These are phyloP conservation scores for Parazoanthus atlanticus DNA, from an alignment of 92 coral and sea anemone species.

Conservation along the genomic window DNA sequence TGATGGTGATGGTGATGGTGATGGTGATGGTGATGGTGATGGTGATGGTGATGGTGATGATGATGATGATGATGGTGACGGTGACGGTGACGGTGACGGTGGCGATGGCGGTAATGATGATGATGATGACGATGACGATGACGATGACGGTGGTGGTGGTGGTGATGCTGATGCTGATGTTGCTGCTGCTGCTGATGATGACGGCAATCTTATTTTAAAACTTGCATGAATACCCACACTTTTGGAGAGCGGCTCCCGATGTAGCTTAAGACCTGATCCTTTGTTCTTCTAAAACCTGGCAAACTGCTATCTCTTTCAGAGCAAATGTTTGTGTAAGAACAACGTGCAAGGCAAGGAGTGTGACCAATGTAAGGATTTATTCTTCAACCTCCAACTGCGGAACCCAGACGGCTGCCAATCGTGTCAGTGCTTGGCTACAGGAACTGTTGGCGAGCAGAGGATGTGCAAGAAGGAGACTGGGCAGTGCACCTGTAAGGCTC, in stretches of 20 bases:
- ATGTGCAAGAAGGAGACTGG: constrained; percentile 79
- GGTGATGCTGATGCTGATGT: background rate
- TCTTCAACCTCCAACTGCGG: constrained; percentile 70
- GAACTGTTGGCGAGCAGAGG: constrained; percentile 83
- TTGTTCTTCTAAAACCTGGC: background rate
- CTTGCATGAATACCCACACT: too few relatives aligned
- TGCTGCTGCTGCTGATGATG: too few relatives aligned
- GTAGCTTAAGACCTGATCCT: too few relatives aligned
- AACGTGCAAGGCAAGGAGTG: constrained; percentile 86
- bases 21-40: too few relatives aligned
- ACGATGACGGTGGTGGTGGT: background rate
- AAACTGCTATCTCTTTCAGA: constrained; percentile 44
- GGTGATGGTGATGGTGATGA: too few relatives aligned
- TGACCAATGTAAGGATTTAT: constrained; percentile 81
- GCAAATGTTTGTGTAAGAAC: constrained; percentile 82
- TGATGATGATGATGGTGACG: too few relatives aligned
- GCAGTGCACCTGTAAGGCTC: constrained; percentile 84
- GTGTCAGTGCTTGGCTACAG: constrained; percentile 80
- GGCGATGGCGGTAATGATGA: background rate
- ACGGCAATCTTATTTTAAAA: too few relatives aligned
- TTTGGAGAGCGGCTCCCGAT: too few relatives aligned
- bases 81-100: background rate
- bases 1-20: too few relatives aligned
- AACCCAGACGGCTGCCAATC: constrained; percentile 86
- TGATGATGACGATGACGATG: background rate